Evolutionary conservation across 35 echinoderm and acorn worm species (phyloP).

Genomic region (Ophiothrix spiculata): DNA sequence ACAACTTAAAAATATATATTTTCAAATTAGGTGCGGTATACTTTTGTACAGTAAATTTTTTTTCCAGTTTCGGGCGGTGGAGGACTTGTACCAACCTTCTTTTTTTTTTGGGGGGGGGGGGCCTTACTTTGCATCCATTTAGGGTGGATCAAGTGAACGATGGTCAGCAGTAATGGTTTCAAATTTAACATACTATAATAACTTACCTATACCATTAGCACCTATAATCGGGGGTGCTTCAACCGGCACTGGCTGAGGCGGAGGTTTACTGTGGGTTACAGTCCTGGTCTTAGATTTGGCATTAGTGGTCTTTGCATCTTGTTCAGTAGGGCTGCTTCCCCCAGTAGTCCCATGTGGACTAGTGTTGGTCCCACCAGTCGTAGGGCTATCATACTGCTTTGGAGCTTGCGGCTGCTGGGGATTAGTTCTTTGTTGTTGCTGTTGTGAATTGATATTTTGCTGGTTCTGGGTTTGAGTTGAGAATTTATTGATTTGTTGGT

Average conservation of each 20-base stretch:
- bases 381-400: neutral
- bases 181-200: neutral
- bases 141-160: no score
- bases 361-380: neutral
- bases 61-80: no score
- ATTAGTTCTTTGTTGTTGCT: neutral
- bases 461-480: neutral
- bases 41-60: no score
- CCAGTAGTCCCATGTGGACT: neutral
- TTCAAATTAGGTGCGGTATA: no score
- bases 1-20: no score
- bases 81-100: no score
- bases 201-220: neutral
- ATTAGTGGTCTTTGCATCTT: neutral
- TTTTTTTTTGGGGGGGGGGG: no score
- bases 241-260: neutral
- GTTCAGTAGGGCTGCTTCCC: neutral
- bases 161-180: no score
- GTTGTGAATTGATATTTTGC: neutral
- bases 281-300: neutral
- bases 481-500: neutral
- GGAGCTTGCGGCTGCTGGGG: neutral
- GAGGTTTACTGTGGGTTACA: neutral
- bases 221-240: neutral
- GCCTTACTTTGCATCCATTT: no score